Conservation (phyloP, 2,797 vertebrate species). For the Muscicapa striata region DNA sequence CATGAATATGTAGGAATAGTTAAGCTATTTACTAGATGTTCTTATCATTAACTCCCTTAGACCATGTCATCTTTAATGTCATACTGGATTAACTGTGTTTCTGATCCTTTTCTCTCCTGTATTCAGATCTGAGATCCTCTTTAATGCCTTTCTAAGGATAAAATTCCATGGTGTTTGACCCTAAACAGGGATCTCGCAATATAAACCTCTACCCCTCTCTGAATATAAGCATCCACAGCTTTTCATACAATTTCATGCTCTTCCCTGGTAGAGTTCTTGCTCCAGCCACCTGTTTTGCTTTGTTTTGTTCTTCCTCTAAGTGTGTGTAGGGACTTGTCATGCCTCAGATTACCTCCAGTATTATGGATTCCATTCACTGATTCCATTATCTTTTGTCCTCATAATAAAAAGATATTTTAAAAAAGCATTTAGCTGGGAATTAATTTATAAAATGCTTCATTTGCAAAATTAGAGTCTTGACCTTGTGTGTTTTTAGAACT, state of each 20-base stretch:
- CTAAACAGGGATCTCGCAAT: not conserved
- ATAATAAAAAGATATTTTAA: not conserved
- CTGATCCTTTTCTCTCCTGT: not conserved
- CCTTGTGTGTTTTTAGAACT: not conserved
- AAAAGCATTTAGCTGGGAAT: not conserved
- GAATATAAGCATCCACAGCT: not conserved
- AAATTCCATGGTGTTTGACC: not conserved
- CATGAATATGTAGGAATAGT: not conserved
- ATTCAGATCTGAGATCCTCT: not conserved
- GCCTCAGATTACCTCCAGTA: not conserved
- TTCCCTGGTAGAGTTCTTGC: not conserved
- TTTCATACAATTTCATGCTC: not conserved
- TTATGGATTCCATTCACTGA: not conserved
- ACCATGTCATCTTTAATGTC: slow-evolving; percentile 17
- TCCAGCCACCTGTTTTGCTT: not conserved
- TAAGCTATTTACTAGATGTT: slow-evolving; percentile 32
- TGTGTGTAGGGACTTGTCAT: not conserved
- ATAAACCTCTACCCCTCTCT: not conserved
- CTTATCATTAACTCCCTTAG: slow-evolving; percentile 4
- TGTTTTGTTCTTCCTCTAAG: not conserved
- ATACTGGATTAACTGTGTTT: slow-evolving; percentile 27
- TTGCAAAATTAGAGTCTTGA: not conserved
- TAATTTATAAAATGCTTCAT: not conserved
- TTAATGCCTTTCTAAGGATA: not conserved
- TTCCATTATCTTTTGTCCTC: not conserved